Conservation (phyloP, 2,113 vertebrate species). For the Cyprinodon variegatus region DNA sequence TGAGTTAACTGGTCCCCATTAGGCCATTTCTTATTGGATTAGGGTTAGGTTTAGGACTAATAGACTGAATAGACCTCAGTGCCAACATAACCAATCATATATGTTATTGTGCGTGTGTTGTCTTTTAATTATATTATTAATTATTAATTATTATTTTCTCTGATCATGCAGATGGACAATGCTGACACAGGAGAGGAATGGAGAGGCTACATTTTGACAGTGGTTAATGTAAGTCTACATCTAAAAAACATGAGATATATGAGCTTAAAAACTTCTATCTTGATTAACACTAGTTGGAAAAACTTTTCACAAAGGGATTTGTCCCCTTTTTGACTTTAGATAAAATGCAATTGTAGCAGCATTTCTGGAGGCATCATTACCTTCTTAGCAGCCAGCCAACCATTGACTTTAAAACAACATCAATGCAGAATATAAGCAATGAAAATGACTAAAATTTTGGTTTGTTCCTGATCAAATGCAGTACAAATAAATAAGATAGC, state of each 20-base stretch:
- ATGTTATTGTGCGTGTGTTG: background rate
- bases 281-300: background rate
- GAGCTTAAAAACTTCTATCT: background rate
- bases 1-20: too few relatives aligned
- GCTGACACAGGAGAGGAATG: conserved; percentile 80
- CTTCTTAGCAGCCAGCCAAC: background rate
- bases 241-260: background rate
- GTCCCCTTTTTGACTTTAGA: too few relatives aligned
- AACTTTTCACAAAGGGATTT: background rate
- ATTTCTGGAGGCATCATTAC: too few relatives aligned
- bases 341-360: too few relatives aligned
- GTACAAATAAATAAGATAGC: background rate
- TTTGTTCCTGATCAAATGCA: background rate
- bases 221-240: conserved; percentile 77
- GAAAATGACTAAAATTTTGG: background rate
- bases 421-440: background rate
- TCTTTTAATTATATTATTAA: background rate
- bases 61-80: too few relatives aligned
- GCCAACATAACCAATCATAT: too few relatives aligned
- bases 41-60: too few relatives aligned
- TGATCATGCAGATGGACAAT: conserved; percentile 74
- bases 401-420: background rate
- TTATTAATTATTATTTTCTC: background rate
- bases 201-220: conserved; percentile 84
- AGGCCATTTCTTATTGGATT: too few relatives aligned